Base-by-base conservation (phyloP, 2,888 invertebrate genomes). In the Buathra laborator region DNA sequence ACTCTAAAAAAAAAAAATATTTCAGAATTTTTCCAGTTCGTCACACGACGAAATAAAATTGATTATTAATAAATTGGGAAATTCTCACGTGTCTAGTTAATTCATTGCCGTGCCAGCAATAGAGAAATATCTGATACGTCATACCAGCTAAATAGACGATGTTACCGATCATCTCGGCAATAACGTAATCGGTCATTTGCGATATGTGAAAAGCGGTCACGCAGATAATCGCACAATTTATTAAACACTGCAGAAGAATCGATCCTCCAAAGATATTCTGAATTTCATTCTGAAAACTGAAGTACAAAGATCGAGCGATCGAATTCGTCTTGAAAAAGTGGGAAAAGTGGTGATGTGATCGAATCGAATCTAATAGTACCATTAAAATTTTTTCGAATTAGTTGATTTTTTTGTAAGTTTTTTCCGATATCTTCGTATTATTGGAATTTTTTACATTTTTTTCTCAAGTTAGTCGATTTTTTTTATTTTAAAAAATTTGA, bases 21-120 rank as follows among this genome's bases (percentile, higher is more conserved):
- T n/a, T n/a, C n/a, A 9, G 6, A 37, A 72, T 68, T 44, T 29
- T 76, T 64, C 9, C 19, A 19, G 16, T 3, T 24, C 24, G 24
- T 1, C 16, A 64, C 43, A 64, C 14, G 71, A 56, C 32, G 14
- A 53, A 14, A 29, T 0, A 32, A 29, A 71, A 74, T 56, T 5
- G 7, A 7, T 37, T 37, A 5, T 7, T 37, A 7, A 37, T 37
- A 37, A 37, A 37, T 37, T 37, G 37, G 37, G 5, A n/a, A n/a
- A 29, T n/a, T 87, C 90, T 86, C 76, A 90, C 91, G 71, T 92
- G 91, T n/a, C 90, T 83, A 67, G 87, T 44, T 14, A 92, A 80
- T 84, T 92, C 92, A 80, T 92, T 92, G 16, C 91, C 92, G 51
- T 91, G 90, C 90, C 91, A 91, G 64, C 92, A 92, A 71, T 87